Evolutionary conservation across 1,140 invertebrate genomes (phyloP), one percentile per base, ranked within the genome.

Genomic region (Hyles vespertilio): DNA sequence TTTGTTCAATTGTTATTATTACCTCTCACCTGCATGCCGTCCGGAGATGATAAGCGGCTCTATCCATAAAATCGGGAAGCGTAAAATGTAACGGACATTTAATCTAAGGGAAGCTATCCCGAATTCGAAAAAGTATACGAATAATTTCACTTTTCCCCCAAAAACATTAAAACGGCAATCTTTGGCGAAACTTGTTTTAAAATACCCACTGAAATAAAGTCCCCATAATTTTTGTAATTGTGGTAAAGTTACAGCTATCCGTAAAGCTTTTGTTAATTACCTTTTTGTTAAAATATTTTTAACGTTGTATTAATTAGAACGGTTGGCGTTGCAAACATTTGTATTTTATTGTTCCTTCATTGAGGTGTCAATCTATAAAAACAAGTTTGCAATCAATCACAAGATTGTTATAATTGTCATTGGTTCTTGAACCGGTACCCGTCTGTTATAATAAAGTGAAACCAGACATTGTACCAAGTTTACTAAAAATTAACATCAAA

Each of bases 351-450:
- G n/a, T 33, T 33, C 5, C 40, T 56, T 51, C 44, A 74, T 69
- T 63, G 61, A 70, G 56, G 61, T 65, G 79, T 81, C 81, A 84
- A 74, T 79, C 77, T 68, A 58, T 58, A 55, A 70, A 87, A 87
- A 89, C 84, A 62, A 85, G 86, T 87, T 87, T 84, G 74, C 70
- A 89, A 89, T 89, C 86, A 89, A 89, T 89, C 84, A 89, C 65
- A 83, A 85, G 84, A 84, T 86, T 89, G 84, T 87, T 84, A 74
- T 65, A 70, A 69, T 61, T 65, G 70, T 65, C 74, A 77, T 74
- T 72, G 79, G 74, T 77, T 72, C 77, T 75, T 79, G 77, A 78
- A 80, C 69, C 73, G 82, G 36, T 40, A 40, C 79, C 80, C 72
- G 72, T 81, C 74, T 68, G 22, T 61, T 77, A 63, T 72, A 65